Percentiles rank a stretch among this genome's conserved stretches.
Conservation (phyloP, 2,888 invertebrate genomes). For the Dichetophora obliterata region DNA sequence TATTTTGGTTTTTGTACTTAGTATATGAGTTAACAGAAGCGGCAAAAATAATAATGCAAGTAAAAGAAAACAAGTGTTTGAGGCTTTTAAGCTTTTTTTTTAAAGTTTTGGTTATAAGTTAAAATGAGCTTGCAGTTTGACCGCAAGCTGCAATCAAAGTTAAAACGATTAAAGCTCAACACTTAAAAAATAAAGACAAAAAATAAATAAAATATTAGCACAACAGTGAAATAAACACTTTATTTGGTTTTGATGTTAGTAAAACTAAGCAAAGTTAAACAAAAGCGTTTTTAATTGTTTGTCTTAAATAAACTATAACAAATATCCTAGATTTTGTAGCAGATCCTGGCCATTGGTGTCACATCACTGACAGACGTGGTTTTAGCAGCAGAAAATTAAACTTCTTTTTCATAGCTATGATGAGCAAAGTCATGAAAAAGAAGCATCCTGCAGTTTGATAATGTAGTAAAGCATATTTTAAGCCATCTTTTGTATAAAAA, state of each 20-base stretch:
- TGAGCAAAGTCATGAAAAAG: conserved; percentile 58
- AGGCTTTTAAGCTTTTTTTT: conserved; percentile 12
- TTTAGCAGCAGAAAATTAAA: conserved; percentile 28
- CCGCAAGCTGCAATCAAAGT: neutral
- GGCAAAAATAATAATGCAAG: conserved; percentile 3
- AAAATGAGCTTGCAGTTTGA: neutral
- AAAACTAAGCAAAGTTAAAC: conserved; percentile 16
- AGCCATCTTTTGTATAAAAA: conserved; percentile 66
- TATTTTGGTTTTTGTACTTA: neutral
- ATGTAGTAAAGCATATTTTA: conserved; percentile 70
- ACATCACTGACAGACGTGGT: neutral
- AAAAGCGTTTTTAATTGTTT: neutral
- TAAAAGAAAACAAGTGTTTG: neutral
- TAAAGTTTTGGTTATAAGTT: neutral
- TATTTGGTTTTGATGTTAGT: neutral
- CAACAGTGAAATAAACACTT: neutral
- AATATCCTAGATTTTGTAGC: neutral
- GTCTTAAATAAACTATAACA: neutral
- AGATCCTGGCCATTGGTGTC: conserved; percentile 27
- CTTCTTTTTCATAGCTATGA: conserved; percentile 47
- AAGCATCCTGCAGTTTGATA: conserved; percentile 62
- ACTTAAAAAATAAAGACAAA: neutral
- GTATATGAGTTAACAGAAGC: neutral
- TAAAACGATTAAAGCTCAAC: neutral
- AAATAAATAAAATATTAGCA: neutral